Evolutionary conservation across 2,797 vertebrate species (phyloP).

Genomic region (Erpetoichthys calabaricus): DNA sequence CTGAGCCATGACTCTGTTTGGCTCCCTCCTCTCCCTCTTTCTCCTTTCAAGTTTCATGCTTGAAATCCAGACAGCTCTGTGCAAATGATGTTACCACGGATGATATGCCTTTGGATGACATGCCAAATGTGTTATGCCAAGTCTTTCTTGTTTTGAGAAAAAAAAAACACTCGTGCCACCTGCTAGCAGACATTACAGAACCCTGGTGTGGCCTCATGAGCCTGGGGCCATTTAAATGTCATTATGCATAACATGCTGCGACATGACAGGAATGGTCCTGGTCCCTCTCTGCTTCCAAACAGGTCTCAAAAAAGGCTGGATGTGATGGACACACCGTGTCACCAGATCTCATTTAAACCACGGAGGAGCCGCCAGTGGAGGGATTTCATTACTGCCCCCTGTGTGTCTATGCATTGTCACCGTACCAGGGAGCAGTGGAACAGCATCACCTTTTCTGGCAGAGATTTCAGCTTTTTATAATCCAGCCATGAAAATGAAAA

Average conservation of each 20-base stretch:
- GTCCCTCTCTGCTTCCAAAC: slow-evolving; percentile 37
- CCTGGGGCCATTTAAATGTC: slow-evolving; percentile 35
- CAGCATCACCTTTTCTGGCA: background rate
- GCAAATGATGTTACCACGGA: slow-evolving; percentile 28
- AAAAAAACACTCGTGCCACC: slow-evolving; percentile 28
- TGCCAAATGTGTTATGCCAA: slow-evolving; percentile 30
- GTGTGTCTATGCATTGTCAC: slow-evolving; percentile 6
- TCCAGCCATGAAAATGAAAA: too few relatives aligned
- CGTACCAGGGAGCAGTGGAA: slow-evolving; percentile 4
- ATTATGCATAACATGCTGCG: slow-evolving; percentile 42
- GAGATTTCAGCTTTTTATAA: too few relatives aligned
- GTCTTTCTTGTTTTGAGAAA: slow-evolving; percentile 23
- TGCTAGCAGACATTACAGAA: slow-evolving; percentile 27
- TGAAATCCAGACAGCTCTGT: slow-evolving; percentile 32
- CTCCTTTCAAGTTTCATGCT: slow-evolving; percentile 15
- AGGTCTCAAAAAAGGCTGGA: slow-evolving; percentile 45
- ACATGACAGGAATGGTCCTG: slow-evolving; percentile 43
- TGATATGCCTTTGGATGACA: slow-evolving; percentile 32
- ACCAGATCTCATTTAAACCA: slow-evolving; percentile 47
- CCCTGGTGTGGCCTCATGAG: slow-evolving; percentile 13
- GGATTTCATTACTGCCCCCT: slow-evolving; percentile 28
- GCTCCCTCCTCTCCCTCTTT: slow-evolving; percentile 4
- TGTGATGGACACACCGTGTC: slow-evolving; percentile 42
- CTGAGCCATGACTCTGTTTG: slow-evolving; percentile 6
- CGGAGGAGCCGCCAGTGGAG: slow-evolving; percentile 18